These are phyloP conservation scores for Gerris buenoi DNA, from an alignment of 1,140 invertebrate species.

Conservation along the genomic window DNA sequence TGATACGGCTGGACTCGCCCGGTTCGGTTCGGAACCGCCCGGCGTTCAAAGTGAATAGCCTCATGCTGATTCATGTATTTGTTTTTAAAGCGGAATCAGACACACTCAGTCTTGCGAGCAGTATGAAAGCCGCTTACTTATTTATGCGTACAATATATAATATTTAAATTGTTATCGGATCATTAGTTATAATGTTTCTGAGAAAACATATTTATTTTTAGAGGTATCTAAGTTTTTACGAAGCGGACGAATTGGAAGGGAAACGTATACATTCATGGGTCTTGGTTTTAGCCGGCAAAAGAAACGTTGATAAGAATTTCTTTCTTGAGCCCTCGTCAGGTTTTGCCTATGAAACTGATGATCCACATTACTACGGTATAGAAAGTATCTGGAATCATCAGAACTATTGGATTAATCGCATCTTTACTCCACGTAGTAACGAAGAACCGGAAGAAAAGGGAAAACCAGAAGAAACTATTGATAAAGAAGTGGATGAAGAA, in stretches of 20 bases:
- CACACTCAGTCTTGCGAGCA: too few species aligned
- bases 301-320: conserved; percentile 43
- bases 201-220: too few species aligned
- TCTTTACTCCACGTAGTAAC: neutral
- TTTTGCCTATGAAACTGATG: conserved; percentile 36
- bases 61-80: too few species aligned
- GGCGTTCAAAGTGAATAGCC: too few species aligned
- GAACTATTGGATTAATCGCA: conserved; percentile 66
- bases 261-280: conserved; percentile 70
- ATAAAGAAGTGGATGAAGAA: neutral
- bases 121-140: too few species aligned
- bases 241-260: neutral
- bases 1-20: too few species aligned
- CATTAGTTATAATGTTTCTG: too few species aligned
- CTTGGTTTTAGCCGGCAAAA: conserved; percentile 36
- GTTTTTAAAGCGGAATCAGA: too few species aligned
- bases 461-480: neutral
- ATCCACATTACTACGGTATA: conserved; percentile 52
- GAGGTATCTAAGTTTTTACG: neutral
- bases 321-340: conserved; percentile 77
- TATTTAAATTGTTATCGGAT: too few species aligned
- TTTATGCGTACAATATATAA: too few species aligned
- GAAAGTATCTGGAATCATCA: conserved; percentile 74
- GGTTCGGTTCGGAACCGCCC: too few species aligned
- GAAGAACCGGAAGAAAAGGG: neutral